These are phyloP conservation scores for Thereva nobilitata DNA, from an alignment of 2,888 invertebrate genomes.

Conservation along the genomic window DNA sequence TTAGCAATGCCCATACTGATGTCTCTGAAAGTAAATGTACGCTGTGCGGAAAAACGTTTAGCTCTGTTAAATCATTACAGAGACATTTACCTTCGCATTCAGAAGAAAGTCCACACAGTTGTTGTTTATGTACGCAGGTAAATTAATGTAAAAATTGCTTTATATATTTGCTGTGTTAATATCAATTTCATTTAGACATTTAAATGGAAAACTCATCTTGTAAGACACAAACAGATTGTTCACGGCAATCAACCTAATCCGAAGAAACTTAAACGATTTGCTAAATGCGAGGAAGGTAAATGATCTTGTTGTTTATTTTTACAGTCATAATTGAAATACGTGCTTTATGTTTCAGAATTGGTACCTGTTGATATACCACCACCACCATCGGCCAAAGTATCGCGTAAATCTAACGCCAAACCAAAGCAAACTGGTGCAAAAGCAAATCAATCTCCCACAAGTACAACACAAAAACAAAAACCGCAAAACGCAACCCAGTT, in stretches of 20 bases:
- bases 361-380: conserved; percentile 52
- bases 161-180: not conserved
- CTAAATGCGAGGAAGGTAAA: conserved; percentile 55
- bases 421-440: conserved; percentile 42
- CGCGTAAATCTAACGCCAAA: conserved; percentile 54
- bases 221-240: conserved; percentile 56
- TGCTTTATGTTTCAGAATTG: conserved; percentile 47
- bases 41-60: conserved; percentile 56
- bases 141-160: not conserved
- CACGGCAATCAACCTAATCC: conserved; percentile 55
- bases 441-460: conserved; percentile 7
- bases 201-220: conserved; percentile 58
- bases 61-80: conserved; percentile 55
- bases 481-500: conserved; percentile 28
- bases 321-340: not conserved
- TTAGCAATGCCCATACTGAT: conserved; percentile 56
- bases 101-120: conserved; percentile 57
- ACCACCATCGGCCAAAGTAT: conserved; percentile 55
- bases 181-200: conserved; percentile 49
- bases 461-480: conserved; percentile 31
- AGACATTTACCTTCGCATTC: conserved; percentile 58
- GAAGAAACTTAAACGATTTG: conserved; percentile 55
- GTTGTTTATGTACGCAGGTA: conserved; percentile 57
- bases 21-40: conserved; percentile 57
- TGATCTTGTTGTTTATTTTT: not conserved